Evolutionary conservation across 2,888 invertebrate genomes (phyloP), one percentile per base, ranked within the genome.

Genomic region (Flexamia atlantica): DNA sequence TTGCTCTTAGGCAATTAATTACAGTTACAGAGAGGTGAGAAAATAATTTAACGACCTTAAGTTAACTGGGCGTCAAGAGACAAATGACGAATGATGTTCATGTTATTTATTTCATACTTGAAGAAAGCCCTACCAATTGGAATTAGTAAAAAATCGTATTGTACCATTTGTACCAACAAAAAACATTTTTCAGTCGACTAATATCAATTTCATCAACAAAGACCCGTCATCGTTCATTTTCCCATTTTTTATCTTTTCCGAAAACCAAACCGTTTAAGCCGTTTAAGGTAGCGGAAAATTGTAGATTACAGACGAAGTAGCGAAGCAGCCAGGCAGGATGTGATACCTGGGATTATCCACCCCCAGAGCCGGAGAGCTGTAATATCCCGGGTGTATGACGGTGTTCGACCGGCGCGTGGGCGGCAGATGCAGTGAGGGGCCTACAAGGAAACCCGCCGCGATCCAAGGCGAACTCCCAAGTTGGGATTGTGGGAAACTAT

Each of bases 341-440:
- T 64, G 30, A 64, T 28, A 14, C 17, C 25, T 64, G 12, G 64
- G 17, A 64, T 64, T 64, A 64, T 28, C 64, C 64, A 14, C 64
- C 64, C 64, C 64, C 64, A n/a, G 64, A 28, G 17, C 14, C 64
- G 64, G 64, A 57, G 46, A 23, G 53, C 53, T 53, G 53, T 14
- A 53, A 23, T 64, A 12, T 14, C 25, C 60, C 17, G 14, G 64
- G 12, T 64, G 64, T 64, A 64, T 57, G 20, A 57, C 14, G 20
- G 57, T 57, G 57, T 57, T 57, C 57, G 23, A 14, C 25, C 25
- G 28, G 28, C 30, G 64, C 14, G 64, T 28, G 64, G 28, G 64
- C 28, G n/a, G 64, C 20, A 64, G 17, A 12, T 17, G 46, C 7
- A 2, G 46, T 46, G 46, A 46, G 46, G 46, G 14, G 46, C 46